Evolutionary conservation across 2,888 invertebrate species (phyloP).

Genomic region (Cheilosia vernalis): DNA sequence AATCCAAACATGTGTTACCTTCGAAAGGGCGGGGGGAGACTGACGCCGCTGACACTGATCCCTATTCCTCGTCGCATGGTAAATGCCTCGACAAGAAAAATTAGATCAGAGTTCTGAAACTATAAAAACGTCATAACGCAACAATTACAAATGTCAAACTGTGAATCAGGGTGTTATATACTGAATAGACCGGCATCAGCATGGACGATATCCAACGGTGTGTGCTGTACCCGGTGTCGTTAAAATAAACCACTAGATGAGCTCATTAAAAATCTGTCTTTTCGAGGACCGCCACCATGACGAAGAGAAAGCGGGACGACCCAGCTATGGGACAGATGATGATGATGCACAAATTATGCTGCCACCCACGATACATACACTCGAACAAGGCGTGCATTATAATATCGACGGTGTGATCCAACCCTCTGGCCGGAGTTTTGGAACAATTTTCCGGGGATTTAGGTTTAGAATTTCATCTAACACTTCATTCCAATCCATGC

Average conservation of each 20-base stretch:
- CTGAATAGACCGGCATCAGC: conserved; percentile 23
- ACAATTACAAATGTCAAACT: conserved; percentile 70
- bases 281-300: conserved; percentile 62
- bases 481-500: conserved; percentile 69
- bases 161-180: conserved; percentile 51
- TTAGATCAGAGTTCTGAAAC: conserved; percentile 40
- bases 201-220: conserved; percentile 5
- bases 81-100: conserved; percentile 30
- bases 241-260: conserved; percentile 74
- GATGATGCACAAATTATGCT: conserved; percentile 72
- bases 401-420: not conserved
- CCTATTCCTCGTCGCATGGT: not conserved
- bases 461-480: conserved; percentile 69
- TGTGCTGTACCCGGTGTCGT: conserved; percentile 41
- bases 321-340: conserved; percentile 54
- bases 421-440: conserved; percentile 25
- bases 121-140: conserved; percentile 71
- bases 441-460: conserved; percentile 73
- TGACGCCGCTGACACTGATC: not conserved
- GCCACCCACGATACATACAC: conserved; percentile 64
- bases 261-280: conserved; percentile 75
- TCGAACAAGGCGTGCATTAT: not conserved
- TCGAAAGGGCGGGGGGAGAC: not conserved
- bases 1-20: conserved; percentile 69
- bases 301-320: conserved; percentile 26